Percentiles rank a stretch among this genome's conserved stretches.
phyloP scores from a whole-genome alignment of 2,888 invertebrate species.

The Folsomia manolachei region DNA sequence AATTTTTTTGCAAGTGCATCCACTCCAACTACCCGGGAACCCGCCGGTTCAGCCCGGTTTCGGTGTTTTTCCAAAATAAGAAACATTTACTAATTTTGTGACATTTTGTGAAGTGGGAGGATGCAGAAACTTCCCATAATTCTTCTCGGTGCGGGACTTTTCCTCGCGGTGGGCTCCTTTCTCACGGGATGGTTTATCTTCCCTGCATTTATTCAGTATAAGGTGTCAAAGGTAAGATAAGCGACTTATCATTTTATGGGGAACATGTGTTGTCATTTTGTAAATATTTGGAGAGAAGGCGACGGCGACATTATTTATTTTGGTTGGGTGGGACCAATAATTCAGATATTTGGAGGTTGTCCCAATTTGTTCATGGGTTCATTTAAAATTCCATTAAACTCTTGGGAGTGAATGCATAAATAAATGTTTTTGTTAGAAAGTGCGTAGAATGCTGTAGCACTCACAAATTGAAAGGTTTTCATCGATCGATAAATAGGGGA shows the following conservation, averaged over 20 bases:
- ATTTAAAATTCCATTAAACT: no score
- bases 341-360: no score
- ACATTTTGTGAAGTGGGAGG: background rate
- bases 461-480: no score
- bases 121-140: constrained; percentile 22
- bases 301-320: no score
- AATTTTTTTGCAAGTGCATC: background rate
- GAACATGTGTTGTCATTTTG: background rate
- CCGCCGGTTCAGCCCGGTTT: background rate
- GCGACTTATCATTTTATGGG: background rate
- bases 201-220: constrained; percentile 33
- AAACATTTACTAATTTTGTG: background rate
- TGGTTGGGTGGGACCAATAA: no score
- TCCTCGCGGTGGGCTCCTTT: constrained; percentile 26
- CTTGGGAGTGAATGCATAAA: no score
- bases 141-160: constrained; percentile 28
- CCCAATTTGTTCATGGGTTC: no score
- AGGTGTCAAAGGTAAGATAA: constrained; percentile 33
- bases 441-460: no score
- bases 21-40: background rate
- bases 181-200: constrained; percentile 34
- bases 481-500: no score
- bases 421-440: no score
- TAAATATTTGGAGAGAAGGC: background rate
- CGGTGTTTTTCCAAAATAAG: background rate